Evolutionary conservation across 1,140 invertebrate species (phyloP), one percentile per base, ranked within the genome.

Genomic region (Drosophila sproati): DNA sequence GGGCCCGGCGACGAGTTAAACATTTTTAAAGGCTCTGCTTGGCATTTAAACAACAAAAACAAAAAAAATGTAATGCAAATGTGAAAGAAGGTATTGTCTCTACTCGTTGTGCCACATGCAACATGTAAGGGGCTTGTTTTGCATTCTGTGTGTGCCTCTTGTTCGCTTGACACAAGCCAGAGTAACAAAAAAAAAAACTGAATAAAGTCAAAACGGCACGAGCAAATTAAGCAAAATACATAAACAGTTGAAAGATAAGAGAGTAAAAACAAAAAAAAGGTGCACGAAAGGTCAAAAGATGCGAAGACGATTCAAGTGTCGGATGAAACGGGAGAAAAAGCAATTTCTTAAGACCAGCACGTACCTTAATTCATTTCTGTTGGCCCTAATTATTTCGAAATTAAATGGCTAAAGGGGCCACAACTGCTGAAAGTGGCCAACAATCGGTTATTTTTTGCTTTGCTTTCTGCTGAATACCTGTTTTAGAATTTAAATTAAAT

Each of bases 261-360:
- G 43, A 54, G 31, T 52, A 55, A 37, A 59, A 61, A 28, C 60
- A 52, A 54, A 35, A 55, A 64, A 67, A 80, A 20, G 20, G 1
- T 20, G 20, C 62, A 80, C 64, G 78, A 89, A 87, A 89, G 83
- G 63, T 71, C 83, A 87, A 77, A 75, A 72, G 61, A 64, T 35
- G 61, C 69, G 41, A 70, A 2, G 76, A 56, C 45, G 73, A 75
- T 48, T 57, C 62, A 82, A 82, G 54, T 72, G 66, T 56, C 47
- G 60, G 29, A 47, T 60, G 43, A 35, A 29, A 54, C 12, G 64
- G 28, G 3, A 29, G 61, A 5, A 74, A 88, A 88, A 80, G 73
- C 67, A 83, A 89, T 88, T 88, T 89, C 80, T 80, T 89, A 73
- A 83, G 72, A 67, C 55, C 83, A 88, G 85, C 85, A 88, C 83